Evolutionary conservation across 1,140 invertebrate species (phyloP), one percentile per base, ranked within the genome.

Genomic region (Brachionus paranguensis): DNA sequence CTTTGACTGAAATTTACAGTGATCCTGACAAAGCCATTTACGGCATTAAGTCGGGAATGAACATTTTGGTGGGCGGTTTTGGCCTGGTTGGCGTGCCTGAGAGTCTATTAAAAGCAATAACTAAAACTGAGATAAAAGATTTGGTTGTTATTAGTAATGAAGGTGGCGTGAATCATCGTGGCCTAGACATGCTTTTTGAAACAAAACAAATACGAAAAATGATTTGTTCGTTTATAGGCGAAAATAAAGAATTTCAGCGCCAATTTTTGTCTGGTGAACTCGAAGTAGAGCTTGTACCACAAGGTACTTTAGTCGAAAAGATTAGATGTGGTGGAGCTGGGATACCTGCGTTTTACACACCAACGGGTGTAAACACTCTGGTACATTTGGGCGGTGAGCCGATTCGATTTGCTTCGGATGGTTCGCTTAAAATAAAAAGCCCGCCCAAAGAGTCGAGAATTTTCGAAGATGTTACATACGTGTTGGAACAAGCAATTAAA

Each of bases 61-160:
- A 93, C 88, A 89, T 99, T 11, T 89, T 99, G 11, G 94, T 98
- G 78, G 97, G 97, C 88, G 93, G 97, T 65, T 99, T 99, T 92
- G 98, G 98, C 68, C 90, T 99, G 1, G 99, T 97, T 90, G 98
- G 97, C 3, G 99, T 99, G 84, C 98, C 98, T 43, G 97, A 99
- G 91, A 99, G 99, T 89, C 90, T 99, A 43, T 99, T 99, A 85
- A 89, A 89, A 78, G 96, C 93, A 1, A 85, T 99, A 72, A 85
- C 99, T 47, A 89, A 93, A 84, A 93, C 92, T 85, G 92, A 93
- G 45, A 91, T 93, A 0, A 94, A 93, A 86, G 92, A 94, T 86
- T 91, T 98, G 29, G 97, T 94, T 2, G 93, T 96, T 17, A 96
- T 99, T n/a, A 97, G 95, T 79, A 98, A 98, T 88, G 98, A 98